Evolutionary conservation across 1,140 invertebrate species (phyloP).

Genomic region (Hylaeus anthracinus): DNA sequence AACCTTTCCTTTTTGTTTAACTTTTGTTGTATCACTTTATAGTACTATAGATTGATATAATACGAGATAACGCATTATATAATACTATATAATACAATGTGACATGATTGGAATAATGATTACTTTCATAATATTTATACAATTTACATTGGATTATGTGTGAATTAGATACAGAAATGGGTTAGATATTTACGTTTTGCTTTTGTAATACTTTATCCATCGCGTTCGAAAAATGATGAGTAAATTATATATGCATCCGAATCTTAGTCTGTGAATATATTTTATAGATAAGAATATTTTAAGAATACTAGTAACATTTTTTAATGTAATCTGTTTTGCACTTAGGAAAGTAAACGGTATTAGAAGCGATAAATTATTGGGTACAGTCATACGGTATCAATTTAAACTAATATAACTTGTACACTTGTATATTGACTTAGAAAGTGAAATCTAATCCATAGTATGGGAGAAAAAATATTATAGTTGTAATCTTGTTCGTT

Average conservation of each 20-base stretch:
- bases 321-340: slow-evolving; percentile 32
- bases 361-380: slow-evolving; percentile 34
- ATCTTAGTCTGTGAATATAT: slow-evolving; percentile 29
- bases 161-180: slow-evolving; percentile 20
- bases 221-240: slow-evolving; percentile 33
- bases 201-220: slow-evolving; percentile 46
- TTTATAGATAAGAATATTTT: slow-evolving; percentile 48
- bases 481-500: slow-evolving; percentile 13
- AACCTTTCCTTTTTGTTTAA: slow-evolving; percentile 54
- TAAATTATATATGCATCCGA: slow-evolving; percentile 25
- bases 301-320: slow-evolving; percentile 20
- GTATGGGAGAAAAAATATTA: slow-evolving; percentile 10
- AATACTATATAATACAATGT: slow-evolving; percentile 41
- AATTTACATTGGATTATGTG: slow-evolving; percentile 41
- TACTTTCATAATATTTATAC: slow-evolving; percentile 50
- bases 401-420: slow-evolving; percentile 45
- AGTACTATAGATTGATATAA: slow-evolving; percentile 45
- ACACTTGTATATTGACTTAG: slow-evolving; percentile 44
- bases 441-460: slow-evolving; percentile 29
- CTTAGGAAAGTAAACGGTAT: slow-evolving; percentile 39
- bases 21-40: slow-evolving; percentile 57
- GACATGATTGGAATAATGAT: slow-evolving; percentile 43
- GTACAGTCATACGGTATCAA: slow-evolving; percentile 20
- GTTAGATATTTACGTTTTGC: slow-evolving; percentile 38
- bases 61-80: slow-evolving; percentile 44